Base-by-base conservation (phyloP, 2,113 vertebrate genomes). In the Scytalopus superciliaris region DNA sequence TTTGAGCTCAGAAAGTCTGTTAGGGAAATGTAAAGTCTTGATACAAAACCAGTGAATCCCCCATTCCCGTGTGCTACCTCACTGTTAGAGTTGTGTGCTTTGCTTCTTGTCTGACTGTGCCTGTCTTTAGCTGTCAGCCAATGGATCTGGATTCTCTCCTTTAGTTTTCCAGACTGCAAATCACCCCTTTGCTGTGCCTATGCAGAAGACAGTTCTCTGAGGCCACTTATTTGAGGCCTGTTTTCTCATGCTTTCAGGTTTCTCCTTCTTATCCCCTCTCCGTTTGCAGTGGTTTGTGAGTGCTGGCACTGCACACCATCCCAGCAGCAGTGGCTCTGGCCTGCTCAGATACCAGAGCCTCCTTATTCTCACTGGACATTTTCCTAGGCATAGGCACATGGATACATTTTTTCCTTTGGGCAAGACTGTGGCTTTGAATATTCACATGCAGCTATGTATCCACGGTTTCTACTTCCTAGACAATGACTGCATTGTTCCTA, bases 251-350 rank as follows among this genome's bases (percentile, higher is more conserved):
- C 35, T 94, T 79, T 44, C 49, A 33, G 17, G 39, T 55, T 89
- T 78, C 74, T 50, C 78, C 56, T 72, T 69, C 24, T 14, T 6
- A 84, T 9, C 14, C 3, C 18, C 18, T 53, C 45, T 63, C 2
- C 0, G 2, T 39, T 52, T 50, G 30, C 1, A 1, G 27, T 2
- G 0, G 2, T 83, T 73, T 72, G 62, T 19, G 35, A 33, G 47
- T 30, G 7, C 57, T 64, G 68, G 37, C 33, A 35, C 33, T 83
- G 39, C 28, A 21, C 49, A 25, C 14, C 12, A 9, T 40, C 79
- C 56, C 39, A n/a, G 40, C 10, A 62, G 44, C 27, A 66, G 50
- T 42, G 21, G 27, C 44, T 79, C 67, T 62, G 53, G 4, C 64
- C 6, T 75, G 9, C 55, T 59, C 67, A 78, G 69, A 13, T 60